Conservation (phyloP, 2,113 vertebrate genomes). For the Philantomba maxwellii region DNA sequence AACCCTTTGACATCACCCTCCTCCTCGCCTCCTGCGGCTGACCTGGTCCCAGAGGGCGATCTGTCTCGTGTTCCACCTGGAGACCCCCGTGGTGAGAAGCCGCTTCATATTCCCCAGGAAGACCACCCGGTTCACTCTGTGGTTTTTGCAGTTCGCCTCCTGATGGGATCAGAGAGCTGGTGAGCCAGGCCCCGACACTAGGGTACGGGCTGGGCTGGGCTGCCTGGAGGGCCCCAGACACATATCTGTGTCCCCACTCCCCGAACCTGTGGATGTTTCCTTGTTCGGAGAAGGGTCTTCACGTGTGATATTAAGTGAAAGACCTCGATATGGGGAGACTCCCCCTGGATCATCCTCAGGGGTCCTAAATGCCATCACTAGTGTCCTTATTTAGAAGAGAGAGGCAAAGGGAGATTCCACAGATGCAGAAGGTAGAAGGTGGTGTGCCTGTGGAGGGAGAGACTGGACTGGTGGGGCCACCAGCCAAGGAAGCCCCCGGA, state of each 20-base stretch:
- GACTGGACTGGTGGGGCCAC: background rate
- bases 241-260: rapidly evolving
- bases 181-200: background rate
- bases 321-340: background rate
- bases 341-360: background rate
- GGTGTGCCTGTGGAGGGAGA: background rate
- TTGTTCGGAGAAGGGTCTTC: background rate
- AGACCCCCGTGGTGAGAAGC: conserved; percentile 93
- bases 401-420: background rate
- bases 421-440: background rate
- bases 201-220: background rate
- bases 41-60: conserved; percentile 99
- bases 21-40: background rate
- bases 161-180: conserved; percentile 60
- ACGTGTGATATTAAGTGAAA: background rate
- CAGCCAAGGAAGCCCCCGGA: background rate
- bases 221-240: background rate
- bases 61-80: conserved; percentile 96
- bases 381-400: background rate
- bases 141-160: conserved; percentile 95
- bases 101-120: conserved; percentile 94
- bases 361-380: background rate
- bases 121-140: conserved; percentile 93
- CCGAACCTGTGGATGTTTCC: background rate
- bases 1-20: rapidly evolving